Conservation (phyloP, 1,140 invertebrate species). For the Lethrus apterus region DNA sequence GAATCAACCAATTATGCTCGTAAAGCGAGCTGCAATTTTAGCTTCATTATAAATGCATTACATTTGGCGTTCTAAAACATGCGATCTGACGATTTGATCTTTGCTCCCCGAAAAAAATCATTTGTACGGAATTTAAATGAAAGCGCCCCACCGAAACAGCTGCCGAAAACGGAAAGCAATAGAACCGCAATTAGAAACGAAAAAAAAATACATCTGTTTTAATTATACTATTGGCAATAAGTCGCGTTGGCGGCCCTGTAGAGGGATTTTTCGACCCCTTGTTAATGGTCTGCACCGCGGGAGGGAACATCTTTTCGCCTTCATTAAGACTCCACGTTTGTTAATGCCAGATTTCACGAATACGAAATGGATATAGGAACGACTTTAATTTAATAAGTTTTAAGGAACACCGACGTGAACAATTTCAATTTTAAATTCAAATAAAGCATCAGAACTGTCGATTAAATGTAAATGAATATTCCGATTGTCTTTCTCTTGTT, state of each 20-base stretch:
- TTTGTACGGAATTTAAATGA: slow-evolving; percentile 5
- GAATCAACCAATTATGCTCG: slow-evolving; percentile 22
- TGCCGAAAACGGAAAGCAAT: slow-evolving; percentile 13
- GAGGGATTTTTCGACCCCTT: slow-evolving; percentile 19
- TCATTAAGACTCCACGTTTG: slow-evolving; percentile 26
- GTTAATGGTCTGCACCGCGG: slow-evolving; percentile 22
- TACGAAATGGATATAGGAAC: too few relatives aligned
- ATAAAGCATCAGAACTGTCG: too few relatives aligned
- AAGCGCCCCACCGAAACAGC: neutral
- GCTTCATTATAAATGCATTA: slow-evolving; percentile 33
- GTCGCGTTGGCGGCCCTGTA: slow-evolving; percentile 16
- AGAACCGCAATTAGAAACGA: slow-evolving; percentile 24
- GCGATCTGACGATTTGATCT: slow-evolving; percentile 28
- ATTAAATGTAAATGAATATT: too few relatives aligned
- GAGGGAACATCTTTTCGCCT: slow-evolving; percentile 17
- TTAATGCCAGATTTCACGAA: too few relatives aligned
- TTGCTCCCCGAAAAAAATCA: slow-evolving; percentile 3
- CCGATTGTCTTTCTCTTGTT: too few relatives aligned
- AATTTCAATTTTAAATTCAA: too few relatives aligned
- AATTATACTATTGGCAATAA: slow-evolving; percentile 26
- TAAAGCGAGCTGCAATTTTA: slow-evolving; percentile 26
- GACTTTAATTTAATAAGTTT: too few relatives aligned
- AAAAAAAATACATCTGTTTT: slow-evolving; percentile 29
- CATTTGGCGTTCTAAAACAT: slow-evolving; percentile 22
- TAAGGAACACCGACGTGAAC: too few relatives aligned